Percentiles rank a stretch among this genome's conserved stretches.
Conservation (phyloP, 2,113 vertebrate species). For the Chamaea fasciata region DNA sequence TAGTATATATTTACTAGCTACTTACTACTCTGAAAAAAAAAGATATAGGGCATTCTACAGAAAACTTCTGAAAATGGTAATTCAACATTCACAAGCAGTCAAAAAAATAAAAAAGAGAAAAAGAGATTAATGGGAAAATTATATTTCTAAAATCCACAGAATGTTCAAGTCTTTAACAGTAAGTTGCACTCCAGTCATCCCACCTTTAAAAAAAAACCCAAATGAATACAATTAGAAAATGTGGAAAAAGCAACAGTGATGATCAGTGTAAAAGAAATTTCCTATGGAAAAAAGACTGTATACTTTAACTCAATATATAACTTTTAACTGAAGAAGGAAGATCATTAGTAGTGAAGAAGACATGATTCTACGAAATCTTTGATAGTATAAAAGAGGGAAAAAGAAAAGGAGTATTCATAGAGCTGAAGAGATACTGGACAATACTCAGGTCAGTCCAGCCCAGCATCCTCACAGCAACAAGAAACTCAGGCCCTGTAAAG, state of each 20-base stretch:
- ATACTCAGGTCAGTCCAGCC: neutral
- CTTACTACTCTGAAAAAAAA: neutral
- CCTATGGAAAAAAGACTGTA: neutral
- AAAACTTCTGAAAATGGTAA: neutral
- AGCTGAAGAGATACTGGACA: neutral
- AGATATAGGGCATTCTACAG: neutral
- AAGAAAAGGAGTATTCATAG: neutral
- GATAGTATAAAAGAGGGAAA: neutral
- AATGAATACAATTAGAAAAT: neutral
- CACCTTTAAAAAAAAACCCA: neutral
- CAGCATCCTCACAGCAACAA: neutral
- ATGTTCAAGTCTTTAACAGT: neutral
- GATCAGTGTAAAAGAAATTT: neutral
- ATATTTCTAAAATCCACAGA: neutral
- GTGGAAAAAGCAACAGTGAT: neutral
- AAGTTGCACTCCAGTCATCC: neutral
- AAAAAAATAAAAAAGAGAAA: neutral
- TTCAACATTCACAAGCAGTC: neutral
- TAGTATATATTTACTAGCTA: neutral
- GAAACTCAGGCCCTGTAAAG: neutral
- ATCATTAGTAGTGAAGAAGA: neutral
- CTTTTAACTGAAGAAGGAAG: neutral
- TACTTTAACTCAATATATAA: neutral
- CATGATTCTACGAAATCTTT: neutral
- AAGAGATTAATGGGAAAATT: neutral